phyloP scores from a whole-genome alignment of 1,140 invertebrate genomes.

The Antheraea mylitta region DNA sequence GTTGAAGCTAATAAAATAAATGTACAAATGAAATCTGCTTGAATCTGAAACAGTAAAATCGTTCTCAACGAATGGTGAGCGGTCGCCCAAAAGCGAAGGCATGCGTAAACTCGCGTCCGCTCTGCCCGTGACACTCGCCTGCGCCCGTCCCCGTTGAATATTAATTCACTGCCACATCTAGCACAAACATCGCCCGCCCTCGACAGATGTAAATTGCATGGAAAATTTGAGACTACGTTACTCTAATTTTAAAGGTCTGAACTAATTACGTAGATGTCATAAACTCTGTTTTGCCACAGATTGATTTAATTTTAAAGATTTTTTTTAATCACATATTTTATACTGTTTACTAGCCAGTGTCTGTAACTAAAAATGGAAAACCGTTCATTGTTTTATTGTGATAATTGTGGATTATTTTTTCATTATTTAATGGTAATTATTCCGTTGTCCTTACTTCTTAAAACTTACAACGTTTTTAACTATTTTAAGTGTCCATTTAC shows the following conservation, averaged over 20 bases:
- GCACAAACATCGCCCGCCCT: conserved; percentile 6
- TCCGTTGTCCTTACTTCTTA: no score
- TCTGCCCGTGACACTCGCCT: conserved; percentile 27
- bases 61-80: conserved; percentile 28
- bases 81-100: conserved; percentile 36
- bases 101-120: conserved; percentile 45
- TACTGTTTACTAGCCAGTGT: no score
- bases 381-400: no score
- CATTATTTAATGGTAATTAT: no score
- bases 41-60: neutral
- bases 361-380: no score
- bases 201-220: conserved; percentile 9
- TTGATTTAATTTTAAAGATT: no score
- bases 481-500: no score
- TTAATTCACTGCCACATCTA: conserved; percentile 36
- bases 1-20: no score
- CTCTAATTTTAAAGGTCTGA: neutral
- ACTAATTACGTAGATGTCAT: neutral
- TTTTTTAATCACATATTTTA: no score
- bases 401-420: no score
- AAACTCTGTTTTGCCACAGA: neutral
- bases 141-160: conserved; percentile 27
- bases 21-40: neutral
- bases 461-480: no score
- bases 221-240: conserved; percentile 7